Conservation (phyloP, 2,888 invertebrate species). For the Apeira syringaria region DNA sequence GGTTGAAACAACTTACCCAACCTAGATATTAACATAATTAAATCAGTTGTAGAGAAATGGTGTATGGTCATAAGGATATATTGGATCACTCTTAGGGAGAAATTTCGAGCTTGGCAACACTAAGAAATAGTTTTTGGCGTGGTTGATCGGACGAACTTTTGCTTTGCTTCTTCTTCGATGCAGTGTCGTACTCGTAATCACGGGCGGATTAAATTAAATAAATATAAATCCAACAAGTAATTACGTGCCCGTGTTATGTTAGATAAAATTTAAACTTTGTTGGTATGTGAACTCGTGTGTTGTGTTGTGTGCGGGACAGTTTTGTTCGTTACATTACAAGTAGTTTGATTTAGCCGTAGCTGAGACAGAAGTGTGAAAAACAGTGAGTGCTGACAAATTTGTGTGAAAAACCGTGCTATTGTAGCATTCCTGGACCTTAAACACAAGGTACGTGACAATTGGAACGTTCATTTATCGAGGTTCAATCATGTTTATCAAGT, state of each 20-base stretch:
- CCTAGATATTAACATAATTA: too few species aligned
- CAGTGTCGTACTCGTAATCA: constrained; percentile 77
- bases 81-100: too few species aligned
- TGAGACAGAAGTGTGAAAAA: constrained; percentile 57
- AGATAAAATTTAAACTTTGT: constrained; percentile 49
- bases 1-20: too few species aligned
- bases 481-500: constrained; percentile 9
- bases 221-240: constrained; percentile 48
- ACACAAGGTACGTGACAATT: constrained; percentile 49
- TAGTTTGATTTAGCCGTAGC: constrained; percentile 53
- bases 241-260: constrained; percentile 62
- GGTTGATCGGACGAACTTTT: constrained; percentile 66
- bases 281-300: constrained; percentile 53
- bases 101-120: too few species aligned
- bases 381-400: constrained; percentile 67
- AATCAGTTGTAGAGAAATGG: too few species aligned
- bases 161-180: constrained; percentile 74
- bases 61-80: too few species aligned
- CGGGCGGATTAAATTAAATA: constrained; percentile 63
- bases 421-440: constrained; percentile 51
- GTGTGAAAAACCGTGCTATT: constrained; percentile 63
- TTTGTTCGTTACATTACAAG: constrained; percentile 32
- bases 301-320: constrained; percentile 59
- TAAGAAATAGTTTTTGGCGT: too few species aligned
- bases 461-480: constrained; percentile 5